Base-by-base conservation (phyloP, 2,888 invertebrate genomes). In the Orthosia cruda region DNA sequence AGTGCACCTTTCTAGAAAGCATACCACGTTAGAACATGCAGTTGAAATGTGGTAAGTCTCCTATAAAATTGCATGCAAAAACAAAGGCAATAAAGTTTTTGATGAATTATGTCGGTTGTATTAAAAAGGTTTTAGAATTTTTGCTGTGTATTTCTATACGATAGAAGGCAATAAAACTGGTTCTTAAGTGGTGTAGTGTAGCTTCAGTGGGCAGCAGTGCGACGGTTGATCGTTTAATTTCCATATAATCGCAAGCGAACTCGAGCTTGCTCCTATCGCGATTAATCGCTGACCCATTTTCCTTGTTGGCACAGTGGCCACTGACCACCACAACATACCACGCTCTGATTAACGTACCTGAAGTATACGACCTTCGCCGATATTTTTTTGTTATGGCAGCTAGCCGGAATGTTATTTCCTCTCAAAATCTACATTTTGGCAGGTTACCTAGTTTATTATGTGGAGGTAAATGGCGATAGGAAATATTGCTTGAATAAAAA, bases 211-310 rank as follows among this genome's bases (percentile, higher is more conserved):
- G 54, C 52, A 69, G 54, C 52, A 69, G 76, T 84, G 84, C 76
- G 74, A 79, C 85, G 81, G 79, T 80, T 88, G 90, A 91, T 91
- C 92, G 93, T 91, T 92, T 92, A 93, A 95, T 95, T 95, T 94
- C 91, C 94, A 94, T 94, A 92, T 93, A 94, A 95, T 94, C 94
- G 93, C 92, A 85, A 92, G 79, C 83, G 74, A 83, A 88, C 89
- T 90, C 92, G 89, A 91, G 93, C 92, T 92, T 90, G 89, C 88
- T 86, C 89, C 88, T 95, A 95, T 95, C 95, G 90, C 93, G 93
- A 94, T 95, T 94, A 93, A 96, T 94, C 94, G 93, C 88, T 95
- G 96, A 95, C 96, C 96, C 92, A 95, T 93, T 93, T 95, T 84
- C 83, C 74, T 78, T 71, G 88, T 55, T 74, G 66, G 76, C 74